These are phyloP conservation scores for Scaptomyza polygonia DNA, from an alignment of 2,888 invertebrate genomes.

Conservation along the genomic window DNA sequence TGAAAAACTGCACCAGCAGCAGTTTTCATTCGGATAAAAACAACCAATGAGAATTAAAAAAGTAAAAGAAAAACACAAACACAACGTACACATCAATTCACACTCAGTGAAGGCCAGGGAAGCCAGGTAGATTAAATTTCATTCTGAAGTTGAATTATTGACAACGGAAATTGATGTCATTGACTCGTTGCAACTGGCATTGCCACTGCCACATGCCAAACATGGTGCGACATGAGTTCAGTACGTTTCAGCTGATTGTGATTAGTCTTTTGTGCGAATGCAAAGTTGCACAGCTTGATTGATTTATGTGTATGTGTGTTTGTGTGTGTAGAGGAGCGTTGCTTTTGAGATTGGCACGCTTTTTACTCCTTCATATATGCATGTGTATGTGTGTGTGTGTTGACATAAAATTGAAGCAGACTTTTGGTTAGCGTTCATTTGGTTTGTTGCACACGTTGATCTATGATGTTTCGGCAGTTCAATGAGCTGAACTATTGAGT, in stretches of 20 bases:
- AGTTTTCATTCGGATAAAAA: not conserved
- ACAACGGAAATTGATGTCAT: slow-evolving; percentile 69
- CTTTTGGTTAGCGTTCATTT: slow-evolving; percentile 7
- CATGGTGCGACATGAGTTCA: slow-evolving; percentile 21
- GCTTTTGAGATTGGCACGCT: slow-evolving; percentile 30
- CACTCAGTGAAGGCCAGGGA: not conserved
- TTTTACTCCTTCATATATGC: slow-evolving; percentile 16
- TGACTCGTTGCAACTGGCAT: slow-evolving; percentile 50
- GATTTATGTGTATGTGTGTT: slow-evolving; percentile 53
- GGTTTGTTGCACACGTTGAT: slow-evolving; percentile 17
- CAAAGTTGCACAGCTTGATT: slow-evolving; percentile 53
- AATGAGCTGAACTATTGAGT: slow-evolving; percentile 53
- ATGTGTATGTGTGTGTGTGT: not conserved
- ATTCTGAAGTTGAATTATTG: slow-evolving; percentile 70
- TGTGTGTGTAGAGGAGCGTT: not conserved
- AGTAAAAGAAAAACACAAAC: not conserved
- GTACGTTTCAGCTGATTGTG: slow-evolving; percentile 56
- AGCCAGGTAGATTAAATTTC: slow-evolving; percentile 65
- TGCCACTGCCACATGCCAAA: slow-evolving; percentile 14
- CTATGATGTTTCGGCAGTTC: slow-evolving; percentile 41
- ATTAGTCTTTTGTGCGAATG: slow-evolving; percentile 58
- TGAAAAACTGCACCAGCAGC: slow-evolving; percentile 41
- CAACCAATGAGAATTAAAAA: not conserved
- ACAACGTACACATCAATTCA: not conserved
- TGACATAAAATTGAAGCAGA: not conserved